phyloP scores from a whole-genome alignment of 2,888 invertebrate genomes.

The Ornithoptera alexandrae region DNA sequence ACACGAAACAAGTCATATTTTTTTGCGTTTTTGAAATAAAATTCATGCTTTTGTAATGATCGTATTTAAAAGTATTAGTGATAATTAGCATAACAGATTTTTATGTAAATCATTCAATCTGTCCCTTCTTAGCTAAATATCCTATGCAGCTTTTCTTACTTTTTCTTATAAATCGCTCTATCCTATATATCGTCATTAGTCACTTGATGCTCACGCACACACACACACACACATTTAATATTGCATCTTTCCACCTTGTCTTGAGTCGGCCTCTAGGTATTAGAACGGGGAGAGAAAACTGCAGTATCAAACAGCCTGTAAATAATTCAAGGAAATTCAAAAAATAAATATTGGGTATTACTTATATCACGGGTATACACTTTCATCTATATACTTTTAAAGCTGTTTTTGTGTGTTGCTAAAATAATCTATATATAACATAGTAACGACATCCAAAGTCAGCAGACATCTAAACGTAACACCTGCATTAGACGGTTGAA shows the following conservation, averaged over 20 bases:
- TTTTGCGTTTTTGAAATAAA: constrained; percentile 16
- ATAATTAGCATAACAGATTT: not conserved
- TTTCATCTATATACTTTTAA: not conserved
- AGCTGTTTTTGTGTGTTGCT: not conserved
- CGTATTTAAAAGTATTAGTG: constrained; percentile 1
- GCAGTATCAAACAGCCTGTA: not conserved
- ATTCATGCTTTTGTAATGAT: constrained; percentile 9
- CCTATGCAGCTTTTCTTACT: too few relatives aligned
- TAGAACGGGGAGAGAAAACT: too few relatives aligned
- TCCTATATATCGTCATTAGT: too few relatives aligned
- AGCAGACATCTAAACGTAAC: constrained; percentile 29
- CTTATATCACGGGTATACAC: too few relatives aligned
- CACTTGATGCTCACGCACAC: too few relatives aligned
- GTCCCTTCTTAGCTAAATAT: too few relatives aligned
- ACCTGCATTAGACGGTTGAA: constrained; percentile 56
- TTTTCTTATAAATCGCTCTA: too few relatives aligned
- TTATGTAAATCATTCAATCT: not conserved
- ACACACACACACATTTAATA: too few relatives aligned
- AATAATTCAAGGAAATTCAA: too few relatives aligned
- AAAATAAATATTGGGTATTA: too few relatives aligned
- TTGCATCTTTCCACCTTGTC: too few relatives aligned
- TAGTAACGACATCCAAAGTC: constrained; percentile 25
- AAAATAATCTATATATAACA: constrained; percentile 29
- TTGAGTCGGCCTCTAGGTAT: too few relatives aligned
- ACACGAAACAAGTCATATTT: constrained; percentile 17